These are phyloP conservation scores for Luscinia megarhynchos DNA, from an alignment of 2,797 vertebrate genomes.

Conservation along the genomic window DNA sequence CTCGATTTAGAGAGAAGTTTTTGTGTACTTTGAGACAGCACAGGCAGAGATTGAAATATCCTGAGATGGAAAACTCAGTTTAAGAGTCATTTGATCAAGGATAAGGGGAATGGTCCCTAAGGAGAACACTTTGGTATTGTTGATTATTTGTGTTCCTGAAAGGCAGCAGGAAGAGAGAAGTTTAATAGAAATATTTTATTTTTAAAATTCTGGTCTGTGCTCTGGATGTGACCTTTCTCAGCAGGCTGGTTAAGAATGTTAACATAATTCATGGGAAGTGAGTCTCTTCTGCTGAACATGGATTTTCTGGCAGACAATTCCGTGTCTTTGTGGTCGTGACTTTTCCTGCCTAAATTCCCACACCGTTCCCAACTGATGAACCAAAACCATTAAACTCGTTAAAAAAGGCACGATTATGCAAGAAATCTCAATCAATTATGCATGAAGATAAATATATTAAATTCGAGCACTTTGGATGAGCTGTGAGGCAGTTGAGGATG, in stretches of 20 bases:
- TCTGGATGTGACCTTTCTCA: background rate
- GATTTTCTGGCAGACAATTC: background rate
- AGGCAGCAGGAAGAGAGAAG: background rate
- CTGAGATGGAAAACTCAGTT: background rate
- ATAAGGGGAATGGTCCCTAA: background rate
- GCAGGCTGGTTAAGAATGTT: background rate
- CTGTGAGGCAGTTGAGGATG: background rate
- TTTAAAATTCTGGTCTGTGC: background rate
- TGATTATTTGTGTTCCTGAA: background rate
- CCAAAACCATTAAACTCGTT: background rate
- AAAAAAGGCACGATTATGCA: background rate
- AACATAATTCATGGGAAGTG: background rate
- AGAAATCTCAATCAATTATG: conserved; percentile 39
- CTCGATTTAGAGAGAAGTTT: background rate
- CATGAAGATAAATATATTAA: conserved; percentile 40
- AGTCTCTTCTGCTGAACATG: background rate
- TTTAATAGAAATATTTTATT: background rate
- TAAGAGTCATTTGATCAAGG: background rate
- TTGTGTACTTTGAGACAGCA: background rate
- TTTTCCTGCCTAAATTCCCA: conserved; percentile 3
- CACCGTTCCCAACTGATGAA: conserved; percentile 12
- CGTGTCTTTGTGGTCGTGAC: background rate
- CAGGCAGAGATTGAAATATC: background rate
- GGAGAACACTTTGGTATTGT: background rate
- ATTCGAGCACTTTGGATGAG: conserved; percentile 17